These are phyloP conservation scores for Epinotia nisella DNA, from an alignment of 2,888 invertebrate species.

Conservation along the genomic window DNA sequence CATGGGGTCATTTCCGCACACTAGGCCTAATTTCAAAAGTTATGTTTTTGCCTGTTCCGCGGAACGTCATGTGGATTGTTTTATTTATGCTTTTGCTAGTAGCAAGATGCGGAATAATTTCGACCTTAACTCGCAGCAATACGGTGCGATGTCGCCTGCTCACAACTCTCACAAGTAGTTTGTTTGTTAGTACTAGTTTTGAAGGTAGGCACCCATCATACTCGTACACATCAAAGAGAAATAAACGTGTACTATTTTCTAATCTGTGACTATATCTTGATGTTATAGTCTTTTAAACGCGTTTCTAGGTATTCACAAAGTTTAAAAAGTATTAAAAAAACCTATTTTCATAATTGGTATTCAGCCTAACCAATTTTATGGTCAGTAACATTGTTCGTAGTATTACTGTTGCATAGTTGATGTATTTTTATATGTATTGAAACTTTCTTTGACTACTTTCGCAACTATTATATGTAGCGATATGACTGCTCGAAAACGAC, in stretches of 20 bases:
- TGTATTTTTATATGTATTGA: conserved; percentile 31
- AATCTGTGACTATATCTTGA: conserved; percentile 14
- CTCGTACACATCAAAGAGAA: neutral
- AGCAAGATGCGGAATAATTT: neutral
- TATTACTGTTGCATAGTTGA: conserved; percentile 27
- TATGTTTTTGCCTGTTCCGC: too few species aligned
- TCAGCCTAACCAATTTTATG: conserved; percentile 24
- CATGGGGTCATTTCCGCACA: neutral
- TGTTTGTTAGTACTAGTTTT: neutral
- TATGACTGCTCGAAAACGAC: conserved; percentile 4
- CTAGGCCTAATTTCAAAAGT: neutral
- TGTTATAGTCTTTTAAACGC: conserved; percentile 18
- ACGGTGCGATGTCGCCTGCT: neutral
- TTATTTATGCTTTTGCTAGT: neutral
- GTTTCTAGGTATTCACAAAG: conserved; percentile 22
- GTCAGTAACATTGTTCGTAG: conserved; percentile 22
- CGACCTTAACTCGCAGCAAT: neutral
- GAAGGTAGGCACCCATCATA: neutral
- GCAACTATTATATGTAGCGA: neutral
- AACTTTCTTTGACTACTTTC: conserved; percentile 5
- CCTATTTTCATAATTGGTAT: conserved; percentile 38
- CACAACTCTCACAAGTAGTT: neutral
- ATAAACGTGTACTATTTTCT: neutral
- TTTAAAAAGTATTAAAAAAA: conserved; percentile 25
- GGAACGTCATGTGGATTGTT: neutral